Evolutionary conservation across 2,797 vertebrate species (phyloP).

Genomic region (Rhyacichthys aspro): DNA sequence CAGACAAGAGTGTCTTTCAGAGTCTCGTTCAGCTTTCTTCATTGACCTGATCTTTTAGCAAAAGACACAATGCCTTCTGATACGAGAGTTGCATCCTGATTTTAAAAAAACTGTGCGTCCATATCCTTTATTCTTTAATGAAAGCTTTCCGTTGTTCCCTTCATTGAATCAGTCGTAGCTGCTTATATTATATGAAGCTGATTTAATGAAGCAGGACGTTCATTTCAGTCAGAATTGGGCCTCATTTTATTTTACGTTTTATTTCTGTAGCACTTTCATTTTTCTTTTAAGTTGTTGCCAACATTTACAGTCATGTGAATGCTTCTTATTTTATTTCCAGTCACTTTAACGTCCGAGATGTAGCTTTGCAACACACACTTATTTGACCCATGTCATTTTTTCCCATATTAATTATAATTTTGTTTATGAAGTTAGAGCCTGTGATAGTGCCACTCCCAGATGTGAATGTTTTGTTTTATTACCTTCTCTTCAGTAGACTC

Average conservation of each 20-base stretch:
- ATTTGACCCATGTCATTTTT: not conserved
- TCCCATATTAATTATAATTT: not conserved
- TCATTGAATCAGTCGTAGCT: slow-evolving; percentile 45
- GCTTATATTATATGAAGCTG: slow-evolving; percentile 42
- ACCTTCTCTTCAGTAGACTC: slow-evolving; percentile 7
- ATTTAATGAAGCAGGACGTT: slow-evolving; percentile 39
- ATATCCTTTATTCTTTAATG: not conserved
- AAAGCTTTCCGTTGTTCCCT: slow-evolving; percentile 35
- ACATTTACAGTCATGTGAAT: slow-evolving; percentile 44
- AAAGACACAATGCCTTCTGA: not conserved
- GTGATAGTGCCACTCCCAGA: slow-evolving; percentile 9
- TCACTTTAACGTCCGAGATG: slow-evolving; percentile 53
- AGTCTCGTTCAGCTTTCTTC: no score
- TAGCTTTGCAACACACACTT: slow-evolving; percentile 44
- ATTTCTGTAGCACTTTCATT: slow-evolving; percentile 68
- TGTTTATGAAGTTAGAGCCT: slow-evolving; percentile 23
- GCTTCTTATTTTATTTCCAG: slow-evolving; percentile 40
- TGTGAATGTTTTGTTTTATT: slow-evolving; percentile 28
- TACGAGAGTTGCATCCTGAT: not conserved
- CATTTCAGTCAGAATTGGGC: slow-evolving; percentile 60
- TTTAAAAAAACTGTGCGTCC: slow-evolving; percentile 22
- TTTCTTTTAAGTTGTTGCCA: slow-evolving; percentile 22
- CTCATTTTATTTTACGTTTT: slow-evolving; percentile 21
- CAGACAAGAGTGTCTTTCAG: no score
- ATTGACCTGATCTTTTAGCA: no score